A percentile compares a stretch with the other conserved stretches of the same genome.
Conservation (phyloP, 2,113 vertebrate genomes). For the Vulpes vulpes region DNA sequence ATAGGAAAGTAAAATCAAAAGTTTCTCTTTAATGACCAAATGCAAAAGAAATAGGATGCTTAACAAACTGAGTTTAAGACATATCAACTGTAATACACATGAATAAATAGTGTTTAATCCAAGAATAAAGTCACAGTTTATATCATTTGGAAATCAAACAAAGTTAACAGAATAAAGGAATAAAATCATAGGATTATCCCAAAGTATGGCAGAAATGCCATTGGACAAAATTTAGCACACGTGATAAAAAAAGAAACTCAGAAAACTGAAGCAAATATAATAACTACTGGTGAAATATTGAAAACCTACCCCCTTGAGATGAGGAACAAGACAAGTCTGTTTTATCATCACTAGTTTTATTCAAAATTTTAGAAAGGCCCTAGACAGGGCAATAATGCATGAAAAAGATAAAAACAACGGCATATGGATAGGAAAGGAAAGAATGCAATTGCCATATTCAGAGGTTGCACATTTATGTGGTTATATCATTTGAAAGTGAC, state of each 20-base stretch:
- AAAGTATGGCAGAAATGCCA: not conserved
- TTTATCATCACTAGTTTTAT: not conserved
- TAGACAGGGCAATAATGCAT: not conserved
- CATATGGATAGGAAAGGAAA: not conserved
- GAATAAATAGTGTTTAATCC: not conserved
- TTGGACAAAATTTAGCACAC: not conserved
- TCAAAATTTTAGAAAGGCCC: not conserved
- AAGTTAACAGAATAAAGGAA: slow-evolving; percentile 28
- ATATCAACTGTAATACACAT: not conserved
- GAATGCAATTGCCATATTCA: not conserved
- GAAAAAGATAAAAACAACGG: slow-evolving; percentile 6
- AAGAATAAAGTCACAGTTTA: not conserved
- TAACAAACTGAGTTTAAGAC: not conserved
- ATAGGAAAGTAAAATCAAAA: not conserved
- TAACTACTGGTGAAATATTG: not conserved
- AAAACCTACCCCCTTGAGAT: not conserved
- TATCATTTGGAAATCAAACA: not conserved
- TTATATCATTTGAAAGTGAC: not conserved
- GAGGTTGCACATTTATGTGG: not conserved
- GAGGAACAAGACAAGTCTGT: slow-evolving; percentile 23
- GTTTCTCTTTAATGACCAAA: not conserved
- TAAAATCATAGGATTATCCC: not conserved
- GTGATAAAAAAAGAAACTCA: not conserved
- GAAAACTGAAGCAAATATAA: not conserved
- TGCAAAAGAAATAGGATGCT: not conserved